A percentile compares a stretch with the other conserved stretches of the same genome.
These are phyloP conservation scores for Sakesphorus luctuosus DNA, from an alignment of 2,113 vertebrate species.

Conservation along the genomic window DNA sequence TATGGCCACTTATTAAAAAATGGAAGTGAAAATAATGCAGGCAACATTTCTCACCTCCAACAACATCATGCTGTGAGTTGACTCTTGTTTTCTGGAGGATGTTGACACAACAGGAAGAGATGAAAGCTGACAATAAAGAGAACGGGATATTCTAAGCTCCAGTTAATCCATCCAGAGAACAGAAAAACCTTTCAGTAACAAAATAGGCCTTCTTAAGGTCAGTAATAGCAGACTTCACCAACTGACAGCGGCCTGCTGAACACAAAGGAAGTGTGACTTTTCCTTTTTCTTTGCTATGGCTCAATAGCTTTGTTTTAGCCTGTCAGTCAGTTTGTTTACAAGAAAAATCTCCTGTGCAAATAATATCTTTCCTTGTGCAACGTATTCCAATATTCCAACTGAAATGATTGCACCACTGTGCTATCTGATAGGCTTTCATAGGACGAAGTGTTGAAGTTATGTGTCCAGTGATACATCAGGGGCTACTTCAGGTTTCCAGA, in stretches of 20 bases:
- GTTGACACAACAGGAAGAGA: neutral
- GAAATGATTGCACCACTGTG: rapidly evolving
- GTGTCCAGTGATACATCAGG: neutral
- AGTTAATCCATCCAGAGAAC: neutral
- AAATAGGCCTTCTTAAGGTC: neutral
- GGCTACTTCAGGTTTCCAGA: constrained; percentile 4
- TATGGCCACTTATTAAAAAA: neutral
- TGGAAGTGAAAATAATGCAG: neutral
- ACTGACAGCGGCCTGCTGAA: neutral
- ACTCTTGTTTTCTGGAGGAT: neutral
- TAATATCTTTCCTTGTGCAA: neutral
- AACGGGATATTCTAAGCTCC: neutral
- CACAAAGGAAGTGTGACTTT: constrained; percentile 26
- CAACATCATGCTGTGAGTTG: neutral
- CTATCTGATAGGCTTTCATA: neutral
- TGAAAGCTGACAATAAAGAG: neutral
- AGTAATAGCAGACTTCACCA: neutral
- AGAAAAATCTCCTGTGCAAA: neutral
- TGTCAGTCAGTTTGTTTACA: neutral
- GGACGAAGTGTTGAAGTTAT: neutral
- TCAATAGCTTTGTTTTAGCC: neutral
- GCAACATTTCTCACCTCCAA: neutral
- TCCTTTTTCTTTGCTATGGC: neutral
- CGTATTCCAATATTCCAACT: rapidly evolving
- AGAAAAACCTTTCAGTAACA: constrained; percentile 25